These are phyloP conservation scores for Drosophila tanythrix DNA, from an alignment of 2,888 invertebrate species.

Conservation along the genomic window DNA sequence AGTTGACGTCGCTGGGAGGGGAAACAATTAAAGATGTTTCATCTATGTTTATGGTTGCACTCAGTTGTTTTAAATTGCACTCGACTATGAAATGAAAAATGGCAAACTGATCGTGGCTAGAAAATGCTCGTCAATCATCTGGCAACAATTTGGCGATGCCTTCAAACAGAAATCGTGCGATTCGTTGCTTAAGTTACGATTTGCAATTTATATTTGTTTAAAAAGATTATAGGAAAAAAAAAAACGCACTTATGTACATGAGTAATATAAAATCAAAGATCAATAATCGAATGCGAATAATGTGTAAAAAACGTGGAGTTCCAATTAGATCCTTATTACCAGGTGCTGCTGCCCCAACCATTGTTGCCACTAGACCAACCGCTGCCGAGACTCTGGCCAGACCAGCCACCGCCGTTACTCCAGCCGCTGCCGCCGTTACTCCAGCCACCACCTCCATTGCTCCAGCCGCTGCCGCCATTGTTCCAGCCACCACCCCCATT, in stretches of 20 bases:
- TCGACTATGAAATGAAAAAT: constrained; percentile 36
- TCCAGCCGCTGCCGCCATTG: constrained; percentile 20
- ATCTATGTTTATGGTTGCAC: constrained; percentile 18
- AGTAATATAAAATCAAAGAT: constrained; percentile 31
- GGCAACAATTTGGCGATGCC: constrained; percentile 3
- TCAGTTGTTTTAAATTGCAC: constrained; percentile 37
- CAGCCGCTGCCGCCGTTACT: constrained; percentile 20
- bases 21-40: constrained; percentile 16
- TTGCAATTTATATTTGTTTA: constrained; percentile 42
- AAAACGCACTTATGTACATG: constrained; percentile 20
- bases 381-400: constrained; percentile 26
- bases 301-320: constrained; percentile 1
- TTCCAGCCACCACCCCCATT: neutral
- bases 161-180: constrained; percentile 31
- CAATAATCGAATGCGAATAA: neutral
- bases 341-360: constrained; percentile 46
- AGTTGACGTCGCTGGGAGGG: neutral
- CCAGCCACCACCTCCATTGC: constrained; percentile 8
- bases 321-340: constrained; percentile 42
- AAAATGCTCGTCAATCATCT: constrained; percentile 43
- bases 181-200: constrained; percentile 33
- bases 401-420: constrained; percentile 17
- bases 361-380: constrained; percentile 45
- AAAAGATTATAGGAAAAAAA: constrained; percentile 19
- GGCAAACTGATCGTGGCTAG: constrained; percentile 28